phyloP scores from a whole-genome alignment of 2,888 invertebrate genomes.

The Beris chalybata region DNA sequence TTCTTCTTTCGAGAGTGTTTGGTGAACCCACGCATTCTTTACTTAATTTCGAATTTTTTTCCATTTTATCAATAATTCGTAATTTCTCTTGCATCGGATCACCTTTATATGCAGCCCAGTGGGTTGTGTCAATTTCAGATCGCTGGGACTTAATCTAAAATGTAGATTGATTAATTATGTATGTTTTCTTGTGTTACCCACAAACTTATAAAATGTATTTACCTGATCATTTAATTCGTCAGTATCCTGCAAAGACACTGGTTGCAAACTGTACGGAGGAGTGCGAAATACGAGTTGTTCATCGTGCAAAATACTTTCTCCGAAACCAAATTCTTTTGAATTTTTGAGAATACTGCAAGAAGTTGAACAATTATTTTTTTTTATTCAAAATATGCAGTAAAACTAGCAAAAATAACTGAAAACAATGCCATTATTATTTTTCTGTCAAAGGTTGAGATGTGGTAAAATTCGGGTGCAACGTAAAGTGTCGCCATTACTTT shows the following conservation, averaged over 20 bases:
- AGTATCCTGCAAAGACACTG: conserved; percentile 74
- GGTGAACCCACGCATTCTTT: conserved; percentile 56
- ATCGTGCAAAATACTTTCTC: conserved; percentile 88
- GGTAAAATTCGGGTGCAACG: too few species aligned
- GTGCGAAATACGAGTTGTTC: conserved; percentile 87
- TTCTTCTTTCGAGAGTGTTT: conserved; percentile 54
- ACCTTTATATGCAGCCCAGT: conserved; percentile 47
- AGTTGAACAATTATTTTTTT: conserved; percentile 22
- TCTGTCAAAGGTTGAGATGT: background rate
- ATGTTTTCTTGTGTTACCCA: too few species aligned
- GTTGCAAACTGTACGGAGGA: conserved; percentile 80
- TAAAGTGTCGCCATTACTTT: too few species aligned
- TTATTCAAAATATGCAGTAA: background rate
- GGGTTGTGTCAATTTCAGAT: conserved; percentile 45
- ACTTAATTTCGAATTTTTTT: conserved; percentile 46
- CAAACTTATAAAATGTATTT: background rate
- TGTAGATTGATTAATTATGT: background rate
- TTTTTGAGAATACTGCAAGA: conserved; percentile 68
- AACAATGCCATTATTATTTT: background rate
- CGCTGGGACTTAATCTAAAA: conserved; percentile 50
- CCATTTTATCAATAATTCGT: conserved; percentile 49
- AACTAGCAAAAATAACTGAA: background rate
- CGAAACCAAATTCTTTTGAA: conserved; percentile 86
- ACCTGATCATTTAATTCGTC: conserved; percentile 43
- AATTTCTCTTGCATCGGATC: conserved; percentile 50